A percentile compares a stretch with the other conserved stretches of the same genome.
Evolutionary conservation across 2,888 invertebrate species (phyloP).

Genomic region (Cryptocheilus praepositus): DNA sequence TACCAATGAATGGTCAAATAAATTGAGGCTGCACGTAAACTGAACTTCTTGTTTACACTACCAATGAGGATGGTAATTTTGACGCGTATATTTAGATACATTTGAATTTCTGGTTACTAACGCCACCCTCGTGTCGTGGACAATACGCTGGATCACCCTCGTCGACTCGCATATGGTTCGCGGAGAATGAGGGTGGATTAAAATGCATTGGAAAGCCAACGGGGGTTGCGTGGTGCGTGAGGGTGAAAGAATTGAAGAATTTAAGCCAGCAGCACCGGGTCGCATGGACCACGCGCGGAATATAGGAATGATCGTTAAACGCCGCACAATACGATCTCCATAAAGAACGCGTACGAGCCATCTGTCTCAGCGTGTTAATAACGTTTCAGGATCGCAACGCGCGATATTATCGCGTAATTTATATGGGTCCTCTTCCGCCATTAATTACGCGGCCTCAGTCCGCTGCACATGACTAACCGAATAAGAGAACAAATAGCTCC

Average conservation of each 20-base stretch:
- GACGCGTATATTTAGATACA: too few species aligned
- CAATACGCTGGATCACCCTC: slow-evolving; percentile 15
- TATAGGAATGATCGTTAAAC: slow-evolving; percentile 25
- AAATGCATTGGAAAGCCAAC: slow-evolving; percentile 48
- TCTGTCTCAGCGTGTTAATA: slow-evolving; percentile 37
- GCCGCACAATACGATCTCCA: slow-evolving; percentile 19
- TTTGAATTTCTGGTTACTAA: too few species aligned
- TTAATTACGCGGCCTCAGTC: slow-evolving; percentile 1
- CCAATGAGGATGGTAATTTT: too few species aligned
- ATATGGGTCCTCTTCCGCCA: neutral
- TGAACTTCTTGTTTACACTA: too few species aligned
- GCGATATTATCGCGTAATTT: slow-evolving; percentile 1
- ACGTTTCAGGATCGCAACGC: slow-evolving; percentile 4
- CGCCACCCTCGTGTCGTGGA: too few species aligned
- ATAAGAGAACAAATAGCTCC: too few species aligned
- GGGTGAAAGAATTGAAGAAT: slow-evolving; percentile 46
- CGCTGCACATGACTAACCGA: too few species aligned
- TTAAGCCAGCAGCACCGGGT: slow-evolving; percentile 12
- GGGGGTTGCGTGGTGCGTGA: slow-evolving; percentile 15
- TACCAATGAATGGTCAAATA: too few species aligned
- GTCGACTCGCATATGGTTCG: slow-evolving; percentile 41
- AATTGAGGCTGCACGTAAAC: too few species aligned
- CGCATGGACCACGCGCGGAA: neutral
- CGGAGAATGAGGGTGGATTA: slow-evolving; percentile 49
- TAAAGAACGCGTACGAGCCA: slow-evolving; percentile 40